phyloP scores from a whole-genome alignment of 2,113 vertebrate genomes.

The Daphoenositta chrysoptera region DNA sequence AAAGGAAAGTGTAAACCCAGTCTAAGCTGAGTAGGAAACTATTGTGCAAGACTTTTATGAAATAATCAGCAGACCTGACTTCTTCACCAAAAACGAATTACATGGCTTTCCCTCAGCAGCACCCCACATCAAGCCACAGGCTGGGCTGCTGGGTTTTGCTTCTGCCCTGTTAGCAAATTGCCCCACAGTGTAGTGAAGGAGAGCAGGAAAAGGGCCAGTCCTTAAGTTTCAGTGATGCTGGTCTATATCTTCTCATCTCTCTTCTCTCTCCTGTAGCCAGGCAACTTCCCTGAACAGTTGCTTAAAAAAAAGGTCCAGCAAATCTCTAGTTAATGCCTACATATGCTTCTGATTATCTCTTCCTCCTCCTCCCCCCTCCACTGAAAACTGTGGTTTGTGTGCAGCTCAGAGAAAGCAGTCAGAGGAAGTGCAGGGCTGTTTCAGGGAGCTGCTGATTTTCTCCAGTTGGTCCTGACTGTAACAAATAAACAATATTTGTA shows the following conservation, averaged over 20 bases:
- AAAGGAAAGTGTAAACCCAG: not conserved
- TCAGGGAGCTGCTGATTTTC: not conserved
- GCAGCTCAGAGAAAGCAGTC: not conserved
- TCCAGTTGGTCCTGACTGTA: not conserved
- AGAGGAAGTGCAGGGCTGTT: not conserved
- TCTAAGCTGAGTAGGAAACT: not conserved
- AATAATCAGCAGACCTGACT: not conserved
- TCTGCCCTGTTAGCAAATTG: not conserved
- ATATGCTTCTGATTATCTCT: slow-evolving; percentile 44
- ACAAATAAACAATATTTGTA: not conserved
- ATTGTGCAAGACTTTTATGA: not conserved
- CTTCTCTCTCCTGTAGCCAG: not conserved
- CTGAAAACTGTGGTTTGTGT: not conserved
- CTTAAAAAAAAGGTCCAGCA: not conserved
- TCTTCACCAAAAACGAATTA: not conserved
- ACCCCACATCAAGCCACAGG: rapidly evolving
- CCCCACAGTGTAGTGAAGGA: not conserved
- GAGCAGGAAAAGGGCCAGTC: not conserved
- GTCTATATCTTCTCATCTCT: not conserved
- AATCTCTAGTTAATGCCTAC: slow-evolving; percentile 4
- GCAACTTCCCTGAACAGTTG: not conserved
- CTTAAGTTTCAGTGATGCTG: not conserved
- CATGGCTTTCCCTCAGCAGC: rapidly evolving
- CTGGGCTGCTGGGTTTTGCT: not conserved
- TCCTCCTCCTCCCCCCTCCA: not conserved